phyloP scores from a whole-genome alignment of 2,113 vertebrate genomes.

The Gallinago paraguaiae region DNA sequence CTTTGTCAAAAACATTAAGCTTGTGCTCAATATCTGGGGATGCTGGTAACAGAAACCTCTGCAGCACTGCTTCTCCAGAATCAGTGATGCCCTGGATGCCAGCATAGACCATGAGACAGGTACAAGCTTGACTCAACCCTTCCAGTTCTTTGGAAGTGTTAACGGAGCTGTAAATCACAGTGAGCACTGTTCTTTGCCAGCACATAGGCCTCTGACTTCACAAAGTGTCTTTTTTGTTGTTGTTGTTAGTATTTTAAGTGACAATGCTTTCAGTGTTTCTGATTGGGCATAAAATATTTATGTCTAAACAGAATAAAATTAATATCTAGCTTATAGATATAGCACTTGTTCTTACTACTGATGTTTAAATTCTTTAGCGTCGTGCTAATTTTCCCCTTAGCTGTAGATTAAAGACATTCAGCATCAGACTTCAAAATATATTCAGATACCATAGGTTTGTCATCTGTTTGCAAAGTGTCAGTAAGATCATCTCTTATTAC shows the following conservation, averaged over 20 bases:
- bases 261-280: not conserved
- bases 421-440: not conserved
- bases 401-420: not conserved
- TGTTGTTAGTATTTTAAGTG: not conserved
- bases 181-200: not conserved
- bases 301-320: not conserved
- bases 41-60: not conserved
- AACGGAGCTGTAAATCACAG: not conserved
- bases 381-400: not conserved
- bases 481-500: not conserved
- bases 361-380: not conserved
- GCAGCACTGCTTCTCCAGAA: not conserved
- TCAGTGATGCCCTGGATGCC: not conserved
- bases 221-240: not conserved
- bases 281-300: not conserved
- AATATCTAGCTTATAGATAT: not conserved
- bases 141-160: not conserved
- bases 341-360: not conserved
- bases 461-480: not conserved
- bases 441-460: not conserved
- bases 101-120: not conserved
- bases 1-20: not conserved
- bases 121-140: not conserved
- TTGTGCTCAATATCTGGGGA: not conserved
- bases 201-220: not conserved